Evolutionary conservation across 2,113 vertebrate species (phyloP).

Genomic region (Seriola dumerili): DNA sequence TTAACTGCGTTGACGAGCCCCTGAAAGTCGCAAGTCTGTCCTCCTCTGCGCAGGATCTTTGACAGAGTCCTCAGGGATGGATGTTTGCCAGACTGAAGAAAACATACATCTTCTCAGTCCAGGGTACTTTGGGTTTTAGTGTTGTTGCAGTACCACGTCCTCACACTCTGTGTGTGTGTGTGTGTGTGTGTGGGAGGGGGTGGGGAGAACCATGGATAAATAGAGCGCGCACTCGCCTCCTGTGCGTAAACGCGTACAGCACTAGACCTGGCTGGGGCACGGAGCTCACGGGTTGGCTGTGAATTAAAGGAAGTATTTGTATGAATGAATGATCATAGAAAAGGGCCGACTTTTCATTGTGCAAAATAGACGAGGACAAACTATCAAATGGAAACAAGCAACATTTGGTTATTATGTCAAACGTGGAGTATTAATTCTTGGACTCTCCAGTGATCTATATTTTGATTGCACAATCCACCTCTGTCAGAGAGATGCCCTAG

Average conservation of each 20-base stretch:
- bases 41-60: constrained; percentile 6
- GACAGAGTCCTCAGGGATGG: neutral
- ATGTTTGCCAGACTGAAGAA: neutral
- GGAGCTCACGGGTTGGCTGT: neutral
- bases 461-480: neutral
- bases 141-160: neutral
- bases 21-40: constrained; percentile 16
- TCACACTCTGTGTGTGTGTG: constrained; percentile 1
- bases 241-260: constrained; percentile 49
- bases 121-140: neutral
- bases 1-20: constrained; percentile 45
- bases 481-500: neutral
- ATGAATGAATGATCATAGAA: neutral
- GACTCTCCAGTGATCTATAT: neutral
- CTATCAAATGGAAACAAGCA: neutral
- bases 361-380: neutral
- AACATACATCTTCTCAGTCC: neutral
- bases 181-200: constrained; percentile 14
- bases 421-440: constrained; percentile 7
- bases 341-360: too few species aligned
- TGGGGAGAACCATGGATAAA: constrained; percentile 55
- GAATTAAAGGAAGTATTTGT: neutral
- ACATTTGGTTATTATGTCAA: neutral
- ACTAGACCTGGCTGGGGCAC: neutral
- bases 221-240: constrained; percentile 44